Evolutionary conservation across 2,888 invertebrate genomes (phyloP), one percentile per base, ranked within the genome.

Genomic region (Sphaeridia pumilis): DNA sequence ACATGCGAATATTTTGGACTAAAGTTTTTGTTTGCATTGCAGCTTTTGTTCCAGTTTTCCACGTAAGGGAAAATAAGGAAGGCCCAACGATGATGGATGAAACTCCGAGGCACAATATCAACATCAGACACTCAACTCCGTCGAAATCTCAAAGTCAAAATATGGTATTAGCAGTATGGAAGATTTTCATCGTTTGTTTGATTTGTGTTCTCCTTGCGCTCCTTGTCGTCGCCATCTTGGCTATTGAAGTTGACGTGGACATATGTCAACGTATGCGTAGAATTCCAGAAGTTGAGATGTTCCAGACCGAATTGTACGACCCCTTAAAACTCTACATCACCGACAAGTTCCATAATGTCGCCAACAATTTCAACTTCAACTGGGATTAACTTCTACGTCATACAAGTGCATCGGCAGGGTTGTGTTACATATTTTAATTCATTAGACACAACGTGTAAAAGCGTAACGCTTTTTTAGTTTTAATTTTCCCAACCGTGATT

Each of bases 231-330:
- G 63, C 65, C n/a, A 58, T 65, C 47, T 36, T 61, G 20, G 61
- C 61, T 12, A 65, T 65, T 49, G 65, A 65, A 57, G 54, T 63
- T 43, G 65, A 65, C 35, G 43, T 60, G 41, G 65, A 65, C 43
- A 58, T 65, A 48, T 65, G 63, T 50, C 58, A 57, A 34, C 57
- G 56, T 35, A 65, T 65, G 65, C 49, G 65, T 36, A 54, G 58
- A 26, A 65, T 65, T 57, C 65, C 65, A 25, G 65, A 65, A 57
- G 63, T 65, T 44, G 65, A 65, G 50, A 57, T 61, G 44, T 65
- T 65, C 50, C 63, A 61, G 49, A 54, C 55, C 17, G 63, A 65
- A 54, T 46, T 65, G 7, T 65, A 65, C 47, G 61, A 63, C 14
- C 63, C 63, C 1, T 34, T 60, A 2, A 65, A 65, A 49, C 49